phyloP scores from a whole-genome alignment of 1,140 invertebrate species.

The Eciton burchellii region DNA sequence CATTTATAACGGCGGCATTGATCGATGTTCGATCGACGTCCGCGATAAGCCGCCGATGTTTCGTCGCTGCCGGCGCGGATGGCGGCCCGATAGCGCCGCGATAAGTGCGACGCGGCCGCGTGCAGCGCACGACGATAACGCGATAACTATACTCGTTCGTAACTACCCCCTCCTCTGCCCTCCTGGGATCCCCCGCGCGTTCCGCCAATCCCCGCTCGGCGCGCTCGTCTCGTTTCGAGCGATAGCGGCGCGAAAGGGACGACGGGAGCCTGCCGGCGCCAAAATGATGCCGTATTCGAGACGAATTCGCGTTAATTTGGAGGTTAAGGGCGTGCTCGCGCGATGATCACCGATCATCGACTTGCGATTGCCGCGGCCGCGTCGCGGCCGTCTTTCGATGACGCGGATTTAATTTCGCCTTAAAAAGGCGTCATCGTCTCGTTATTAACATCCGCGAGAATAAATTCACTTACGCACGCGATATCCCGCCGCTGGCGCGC shows the following conservation, averaged over 20 bases:
- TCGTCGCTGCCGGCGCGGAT: slow-evolving; percentile 44
- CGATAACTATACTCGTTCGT: slow-evolving; percentile 63
- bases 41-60: slow-evolving; percentile 43
- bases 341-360: too few relatives aligned
- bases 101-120: slow-evolving; percentile 65
- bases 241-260: slow-evolving; percentile 17
- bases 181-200: slow-evolving; percentile 1
- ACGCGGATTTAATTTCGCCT: background rate
- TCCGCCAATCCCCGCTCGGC: slow-evolving; percentile 21
- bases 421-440: slow-evolving; percentile 7
- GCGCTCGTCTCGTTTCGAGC: slow-evolving; percentile 45
- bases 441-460: slow-evolving; percentile 43
- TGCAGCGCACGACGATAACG: slow-evolving; percentile 63
- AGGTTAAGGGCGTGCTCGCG: slow-evolving; percentile 68
- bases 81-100: slow-evolving; percentile 58
- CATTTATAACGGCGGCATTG: slow-evolving; percentile 66
- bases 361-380: too few relatives aligned
- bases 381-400: too few relatives aligned
- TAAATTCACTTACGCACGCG: slow-evolving; percentile 20
- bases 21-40: slow-evolving; percentile 62
- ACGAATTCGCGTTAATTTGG: slow-evolving; percentile 74
- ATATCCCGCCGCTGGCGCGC: slow-evolving; percentile 16
- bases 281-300: slow-evolving; percentile 65
- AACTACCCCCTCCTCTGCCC: background rate
- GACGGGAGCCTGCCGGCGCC: background rate